Conservation (phyloP, 2,113 vertebrate genomes). For the Spheniscus mendiculus region DNA sequence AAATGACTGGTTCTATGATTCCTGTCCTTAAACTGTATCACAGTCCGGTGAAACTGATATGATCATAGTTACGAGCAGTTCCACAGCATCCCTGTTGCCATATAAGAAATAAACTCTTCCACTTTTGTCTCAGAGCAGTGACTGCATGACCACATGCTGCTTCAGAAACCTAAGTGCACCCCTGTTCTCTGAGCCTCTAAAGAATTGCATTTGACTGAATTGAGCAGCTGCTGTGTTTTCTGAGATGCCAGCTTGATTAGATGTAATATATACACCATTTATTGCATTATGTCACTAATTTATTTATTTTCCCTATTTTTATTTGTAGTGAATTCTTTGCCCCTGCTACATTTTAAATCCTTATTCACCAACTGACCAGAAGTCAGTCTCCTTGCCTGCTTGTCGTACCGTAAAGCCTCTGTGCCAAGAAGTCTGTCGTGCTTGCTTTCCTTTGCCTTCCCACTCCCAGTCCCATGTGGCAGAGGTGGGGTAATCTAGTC, state of each 20-base stretch:
- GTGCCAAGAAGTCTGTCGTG: not conserved
- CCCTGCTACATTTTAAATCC: not conserved
- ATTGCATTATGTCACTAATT: not conserved
- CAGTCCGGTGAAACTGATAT: not conserved
- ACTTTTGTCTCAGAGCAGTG: not conserved
- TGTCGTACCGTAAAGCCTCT: not conserved
- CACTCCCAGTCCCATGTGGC: not conserved
- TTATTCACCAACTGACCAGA: not conserved
- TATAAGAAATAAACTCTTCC: not conserved
- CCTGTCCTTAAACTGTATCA: not conserved
- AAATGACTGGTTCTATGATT: not conserved
- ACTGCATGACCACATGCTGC: not conserved
- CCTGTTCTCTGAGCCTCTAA: not conserved
- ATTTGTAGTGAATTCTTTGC: not conserved
- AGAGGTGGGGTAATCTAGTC: not conserved
- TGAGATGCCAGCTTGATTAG: not conserved
- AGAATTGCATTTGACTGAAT: not conserved
- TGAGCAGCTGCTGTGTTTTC: constrained; percentile 13
- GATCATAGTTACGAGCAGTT: not conserved
- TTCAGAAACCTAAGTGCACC: not conserved
- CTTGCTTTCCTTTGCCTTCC: not conserved
- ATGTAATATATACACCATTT: not conserved
- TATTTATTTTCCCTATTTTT: not conserved
- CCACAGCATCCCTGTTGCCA: not conserved
- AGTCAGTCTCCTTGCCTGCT: not conserved